phyloP scores from a whole-genome alignment of 1,140 invertebrate species.

The Drosophila tsacasi region DNA sequence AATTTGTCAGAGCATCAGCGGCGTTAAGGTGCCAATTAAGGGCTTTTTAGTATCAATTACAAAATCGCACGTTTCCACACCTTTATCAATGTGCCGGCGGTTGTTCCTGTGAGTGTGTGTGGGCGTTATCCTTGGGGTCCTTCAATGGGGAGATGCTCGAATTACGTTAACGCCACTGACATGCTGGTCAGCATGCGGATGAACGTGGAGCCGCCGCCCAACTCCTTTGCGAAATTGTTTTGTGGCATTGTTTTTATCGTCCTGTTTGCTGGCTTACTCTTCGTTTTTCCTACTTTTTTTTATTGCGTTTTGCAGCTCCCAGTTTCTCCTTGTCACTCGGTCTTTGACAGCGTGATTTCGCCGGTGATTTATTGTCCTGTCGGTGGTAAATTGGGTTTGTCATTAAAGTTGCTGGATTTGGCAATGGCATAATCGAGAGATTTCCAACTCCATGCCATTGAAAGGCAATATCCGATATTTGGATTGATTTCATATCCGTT shows the following conservation, averaged over 20 bases:
- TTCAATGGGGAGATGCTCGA: slow-evolving; percentile 26
- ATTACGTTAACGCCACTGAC: slow-evolving; percentile 49
- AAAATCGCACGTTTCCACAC: slow-evolving; percentile 84
- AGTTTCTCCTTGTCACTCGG: slow-evolving; percentile 44
- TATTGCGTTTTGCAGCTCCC: slow-evolving; percentile 10
- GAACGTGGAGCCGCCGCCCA: slow-evolving; percentile 16
- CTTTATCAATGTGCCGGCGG: slow-evolving; percentile 64
- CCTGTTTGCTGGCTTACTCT: slow-evolving; percentile 23
- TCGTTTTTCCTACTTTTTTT: slow-evolving; percentile 3
- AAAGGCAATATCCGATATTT: slow-evolving; percentile 7
- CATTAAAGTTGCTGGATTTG: slow-evolving; percentile 71
- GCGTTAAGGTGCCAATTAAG: slow-evolving; percentile 85
- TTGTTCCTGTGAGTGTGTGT: slow-evolving; percentile 2
- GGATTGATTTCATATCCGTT: slow-evolving; percentile 6
- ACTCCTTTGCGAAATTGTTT: slow-evolving; percentile 69
- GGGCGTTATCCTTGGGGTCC: slow-evolving; percentile 28
- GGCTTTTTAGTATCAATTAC: slow-evolving; percentile 85
- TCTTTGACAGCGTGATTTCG: slow-evolving; percentile 75
- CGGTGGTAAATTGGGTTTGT: slow-evolving; percentile 69
- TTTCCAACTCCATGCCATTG: slow-evolving; percentile 33
- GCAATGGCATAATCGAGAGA: slow-evolving; percentile 61
- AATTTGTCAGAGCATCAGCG: slow-evolving; percentile 84
- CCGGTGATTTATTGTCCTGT: slow-evolving; percentile 72
- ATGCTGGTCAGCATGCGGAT: slow-evolving; percentile 67
- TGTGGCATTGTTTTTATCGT: slow-evolving; percentile 74